Evolutionary conservation across 2,888 invertebrate species (phyloP), one percentile per base, ranked within the genome.

Genomic region (Cryptocheilus praepositus): DNA sequence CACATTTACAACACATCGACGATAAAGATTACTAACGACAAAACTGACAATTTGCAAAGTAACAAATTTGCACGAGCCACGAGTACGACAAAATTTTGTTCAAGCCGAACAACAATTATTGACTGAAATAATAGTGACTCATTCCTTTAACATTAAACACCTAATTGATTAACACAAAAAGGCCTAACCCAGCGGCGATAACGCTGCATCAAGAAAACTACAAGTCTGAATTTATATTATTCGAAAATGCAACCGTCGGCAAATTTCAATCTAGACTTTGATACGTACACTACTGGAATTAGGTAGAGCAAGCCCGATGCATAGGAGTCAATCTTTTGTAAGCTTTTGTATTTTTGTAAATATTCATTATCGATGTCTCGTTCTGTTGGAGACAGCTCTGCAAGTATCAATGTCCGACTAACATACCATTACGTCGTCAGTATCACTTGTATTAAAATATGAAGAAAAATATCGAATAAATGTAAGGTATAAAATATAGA

Each of bases 301-400:
- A 71, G 70, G 69, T 55, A 54, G 71, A 36, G 11, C 36, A 7
- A 36, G 72, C 73, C 80, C 61, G 74, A 70, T 84, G 83, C 81
- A 79, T 82, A 84, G 81, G 76, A 74, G 76, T 84, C 80, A 75
- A 85, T 85, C 85, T 87, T 86, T 88, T 86, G 77, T 85, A 85
- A 86, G 83, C 83, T 86, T 88, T 88, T 88, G 87, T 88, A 88
- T 82, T 88, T 88, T 88, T 88, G 88, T 88, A 88, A 87, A 88
- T 88, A 88, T 79, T 80, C 44, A 63, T 43, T 73, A 79, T 79
- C 66, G 66, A 67, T 73, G 75, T 79, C 67, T 69, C 59, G 55
- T 75, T 73, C 62, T 62, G 75, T 67, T 44, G 51, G 53, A 51
- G 67, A 49, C 21, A 53, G 52, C 64, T 72, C 60, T 45, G 52